Base-by-base conservation (phyloP, 2,797 vertebrate genomes). In the Eptatretus atami region DNA sequence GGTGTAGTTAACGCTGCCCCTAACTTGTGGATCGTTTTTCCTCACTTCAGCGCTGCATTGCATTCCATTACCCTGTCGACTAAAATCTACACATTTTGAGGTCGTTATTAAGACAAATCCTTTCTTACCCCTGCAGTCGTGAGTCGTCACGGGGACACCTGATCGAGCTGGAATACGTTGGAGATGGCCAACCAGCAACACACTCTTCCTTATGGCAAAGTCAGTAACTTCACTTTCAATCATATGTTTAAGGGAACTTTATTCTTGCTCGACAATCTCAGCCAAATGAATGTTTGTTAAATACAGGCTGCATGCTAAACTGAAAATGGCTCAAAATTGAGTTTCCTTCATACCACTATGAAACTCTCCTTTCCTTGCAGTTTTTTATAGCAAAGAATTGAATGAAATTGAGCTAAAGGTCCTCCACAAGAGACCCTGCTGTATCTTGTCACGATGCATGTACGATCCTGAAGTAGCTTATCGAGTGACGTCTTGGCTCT, bases 151-250 rank as follows among this genome's bases (percentile, higher is more conserved):
- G 78, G 70, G 80, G 70, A 68, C 70, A 79, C 69, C 78, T 82
- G 6, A 73, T 82, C 71, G 77, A 77, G 65, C 72, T 82, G 65
- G 69, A 72, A 70, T 82, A 81, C 71, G 72, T 69, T 52, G 80
- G 80, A 61, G 76, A 78, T 15, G 76, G 61, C 74, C 74, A 0
- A 64, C 77, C 66, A 52, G 73, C 14, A 74, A 74, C 65, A 82
- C 80, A 0, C 73, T 82, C 53, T 77, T 82, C 78, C 63, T 82
- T 69, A 78, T 60, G 80, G 80, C 66, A 82, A 82, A 76, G 80
- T 82, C 66, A 67, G 72, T 15, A 12, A 13, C 13, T 52, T 52
- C 8, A 3, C 55, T 15, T 19, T 2, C 55, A 60, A 19, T 60
- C 14, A 19, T 44, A 44, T 44, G 31, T 44, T 3, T 44, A 44